Percentiles rank a stretch among this genome's conserved stretches.
phyloP scores from a whole-genome alignment of 2,113 vertebrate species.

The Callaeas wilsoni region DNA sequence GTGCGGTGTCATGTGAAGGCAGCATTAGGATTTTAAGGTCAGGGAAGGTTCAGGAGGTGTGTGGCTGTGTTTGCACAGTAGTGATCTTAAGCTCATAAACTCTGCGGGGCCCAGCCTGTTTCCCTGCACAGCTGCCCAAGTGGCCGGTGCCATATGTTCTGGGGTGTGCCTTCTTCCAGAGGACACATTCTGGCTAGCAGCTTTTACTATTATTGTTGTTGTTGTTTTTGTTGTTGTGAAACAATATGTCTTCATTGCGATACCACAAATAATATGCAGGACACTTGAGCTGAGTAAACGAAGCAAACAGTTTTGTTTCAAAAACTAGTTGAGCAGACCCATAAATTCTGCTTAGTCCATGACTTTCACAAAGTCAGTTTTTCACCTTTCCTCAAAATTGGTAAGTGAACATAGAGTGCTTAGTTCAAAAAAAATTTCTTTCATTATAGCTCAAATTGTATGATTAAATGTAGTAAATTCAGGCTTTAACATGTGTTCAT shows the following conservation, averaged over 20 bases:
- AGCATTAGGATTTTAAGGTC: not conserved
- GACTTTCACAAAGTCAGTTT: not conserved
- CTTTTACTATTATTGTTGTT: not conserved
- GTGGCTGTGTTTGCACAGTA: not conserved
- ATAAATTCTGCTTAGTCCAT: not conserved
- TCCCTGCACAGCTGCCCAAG: not conserved
- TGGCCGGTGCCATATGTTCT: rapidly evolving
- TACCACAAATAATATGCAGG: not conserved
- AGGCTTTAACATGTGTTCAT: not conserved
- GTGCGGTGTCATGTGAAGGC: not conserved
- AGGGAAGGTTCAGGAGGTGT: not conserved
- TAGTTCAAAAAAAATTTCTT: not conserved
- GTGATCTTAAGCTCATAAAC: not conserved
- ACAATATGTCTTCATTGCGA: not conserved
- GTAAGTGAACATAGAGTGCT: not conserved
- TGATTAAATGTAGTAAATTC: not conserved
- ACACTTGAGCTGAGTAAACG: not conserved
- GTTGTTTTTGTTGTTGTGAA: too few species aligned
- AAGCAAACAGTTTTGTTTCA: not conserved
- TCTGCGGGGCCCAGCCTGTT: not conserved
- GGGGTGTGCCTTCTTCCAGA: not conserved
- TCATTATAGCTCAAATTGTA: not conserved
- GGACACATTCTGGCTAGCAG: not conserved
- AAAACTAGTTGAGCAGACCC: not conserved
- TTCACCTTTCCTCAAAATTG: not conserved